Base-by-base conservation (phyloP, 1,140 invertebrate species). In the Holotrichia oblita region DNA sequence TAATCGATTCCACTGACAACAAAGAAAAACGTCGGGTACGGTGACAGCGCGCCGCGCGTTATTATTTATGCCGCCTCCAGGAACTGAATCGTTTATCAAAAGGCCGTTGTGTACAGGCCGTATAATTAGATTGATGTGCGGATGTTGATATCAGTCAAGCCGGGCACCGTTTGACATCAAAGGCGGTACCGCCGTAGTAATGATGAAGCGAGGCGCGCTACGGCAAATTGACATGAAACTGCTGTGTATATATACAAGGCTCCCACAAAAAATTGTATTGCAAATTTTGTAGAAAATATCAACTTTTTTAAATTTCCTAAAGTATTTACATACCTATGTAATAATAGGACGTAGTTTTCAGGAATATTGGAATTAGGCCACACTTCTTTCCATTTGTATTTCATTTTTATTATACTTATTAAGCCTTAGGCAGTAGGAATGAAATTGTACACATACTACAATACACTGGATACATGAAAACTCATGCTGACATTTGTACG, bases 71-170 rank as follows among this genome's bases (percentile, higher is more conserved):
- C 78, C 73, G 20, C 73, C 48, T 81, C 78, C 81, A 80, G 80
- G 82, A 83, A 79, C 81, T 81, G 80, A 81, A 81, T 80, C 81
- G 80, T 81, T 82, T 81, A 83, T 83, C 82, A 83, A 81, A 81
- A 79, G 48, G 12, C 34, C 40, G 78, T 77, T 79, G 80, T 78
- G 79, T 81, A 79, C 73, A 78, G 79, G 77, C 81, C 81, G 81
- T 83, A 83, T 83, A 83, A 83, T 83, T 83, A 83, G 82, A 83
- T 83, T 83, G 82, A 83, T 82, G 82, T 81, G 81, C 82, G 82
- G 82, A 83, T 82, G 82, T 82, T 83, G 82, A 83, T 83, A 83
- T 82, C 82, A 81, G 80, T 81, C 80, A 78, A 77, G 79, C 79
- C 78, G 80, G 80, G 81, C 77, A 78, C 61, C 80, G 80, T 55